A percentile compares a stretch with the other conserved stretches of the same genome.
Evolutionary conservation across 2,797 vertebrate genomes (phyloP).

Genomic region (Odontamblyopus rebecca): DNA sequence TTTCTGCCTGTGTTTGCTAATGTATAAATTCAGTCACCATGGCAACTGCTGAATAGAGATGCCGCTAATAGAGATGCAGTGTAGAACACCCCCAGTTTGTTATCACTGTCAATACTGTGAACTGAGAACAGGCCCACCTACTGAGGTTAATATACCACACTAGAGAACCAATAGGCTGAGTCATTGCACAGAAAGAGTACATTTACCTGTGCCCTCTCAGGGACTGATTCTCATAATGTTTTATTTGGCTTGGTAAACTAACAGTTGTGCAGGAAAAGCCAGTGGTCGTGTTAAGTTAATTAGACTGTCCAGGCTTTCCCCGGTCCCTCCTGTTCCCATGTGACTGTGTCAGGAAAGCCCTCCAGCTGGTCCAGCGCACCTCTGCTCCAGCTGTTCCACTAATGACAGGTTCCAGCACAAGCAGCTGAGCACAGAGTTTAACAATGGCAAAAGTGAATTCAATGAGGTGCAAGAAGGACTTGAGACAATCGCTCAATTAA

Average conservation of each 20-base stretch:
- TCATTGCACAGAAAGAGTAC: not conserved
- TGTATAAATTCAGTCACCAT: no score
- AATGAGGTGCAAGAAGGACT: not conserved
- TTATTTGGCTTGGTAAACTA: not conserved
- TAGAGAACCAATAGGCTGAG: not conserved
- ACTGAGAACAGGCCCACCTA: not conserved
- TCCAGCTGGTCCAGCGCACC: constrained; percentile 37
- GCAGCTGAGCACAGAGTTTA: constrained; percentile 22
- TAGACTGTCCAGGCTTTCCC: not conserved
- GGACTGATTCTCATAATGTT: not conserved
- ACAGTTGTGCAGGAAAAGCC: not conserved
- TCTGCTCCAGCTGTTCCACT: constrained; percentile 42
- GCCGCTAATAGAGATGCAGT: no score
- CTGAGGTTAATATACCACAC: not conserved
- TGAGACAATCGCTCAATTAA: not conserved
- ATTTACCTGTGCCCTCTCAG: not conserved
- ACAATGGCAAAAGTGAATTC: not conserved
- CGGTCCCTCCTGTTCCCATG: constrained; percentile 26
- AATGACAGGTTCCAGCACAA: constrained; percentile 59
- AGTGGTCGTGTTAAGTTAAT: not conserved
- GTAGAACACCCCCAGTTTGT: no score
- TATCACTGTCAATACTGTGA: not conserved
- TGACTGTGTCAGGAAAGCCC: constrained; percentile 42
- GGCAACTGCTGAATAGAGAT: no score
- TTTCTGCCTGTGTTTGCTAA: no score